phyloP scores from a whole-genome alignment of 2,113 vertebrate genomes.

The Perccottus glenii region DNA sequence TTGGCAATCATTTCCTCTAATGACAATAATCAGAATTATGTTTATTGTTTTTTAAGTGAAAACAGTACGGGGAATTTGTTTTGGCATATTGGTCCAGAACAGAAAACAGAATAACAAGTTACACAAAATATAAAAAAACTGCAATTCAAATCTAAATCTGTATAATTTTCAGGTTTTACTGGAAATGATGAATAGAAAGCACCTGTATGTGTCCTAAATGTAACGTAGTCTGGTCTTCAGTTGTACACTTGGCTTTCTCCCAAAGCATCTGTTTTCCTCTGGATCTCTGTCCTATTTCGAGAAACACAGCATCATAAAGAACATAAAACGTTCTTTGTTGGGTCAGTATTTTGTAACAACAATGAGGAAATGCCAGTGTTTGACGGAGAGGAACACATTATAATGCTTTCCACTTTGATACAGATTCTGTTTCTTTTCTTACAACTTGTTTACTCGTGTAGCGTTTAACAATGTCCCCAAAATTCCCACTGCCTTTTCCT shows the following conservation, averaged over 20 bases:
- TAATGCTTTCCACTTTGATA: constrained; percentile 36
- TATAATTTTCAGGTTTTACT: no score
- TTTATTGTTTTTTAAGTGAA: no score
- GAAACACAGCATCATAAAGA: constrained; percentile 41
- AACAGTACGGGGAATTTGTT: no score
- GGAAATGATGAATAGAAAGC: no score
- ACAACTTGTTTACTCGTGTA: constrained; percentile 55
- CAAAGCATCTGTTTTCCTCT: constrained; percentile 59
- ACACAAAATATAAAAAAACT: no score
- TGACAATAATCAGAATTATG: no score
- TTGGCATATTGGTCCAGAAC: no score
- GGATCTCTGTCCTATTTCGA: constrained; percentile 47
- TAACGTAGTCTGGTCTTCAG: neutral
- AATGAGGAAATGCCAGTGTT: constrained; percentile 71
- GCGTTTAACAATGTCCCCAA: constrained; percentile 61
- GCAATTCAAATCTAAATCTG: no score
- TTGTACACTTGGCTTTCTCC: neutral
- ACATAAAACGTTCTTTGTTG: constrained; percentile 28
- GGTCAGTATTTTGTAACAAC: constrained; percentile 57
- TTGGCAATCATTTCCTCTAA: no score
- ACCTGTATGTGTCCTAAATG: no score
- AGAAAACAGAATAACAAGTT: no score
- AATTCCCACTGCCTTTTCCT: constrained; percentile 71
- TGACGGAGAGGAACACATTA: constrained; percentile 44
- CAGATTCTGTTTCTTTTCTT: constrained; percentile 23